phyloP scores from a whole-genome alignment of 2,797 vertebrate genomes.

The Hydrocynus forskahlii region DNA sequence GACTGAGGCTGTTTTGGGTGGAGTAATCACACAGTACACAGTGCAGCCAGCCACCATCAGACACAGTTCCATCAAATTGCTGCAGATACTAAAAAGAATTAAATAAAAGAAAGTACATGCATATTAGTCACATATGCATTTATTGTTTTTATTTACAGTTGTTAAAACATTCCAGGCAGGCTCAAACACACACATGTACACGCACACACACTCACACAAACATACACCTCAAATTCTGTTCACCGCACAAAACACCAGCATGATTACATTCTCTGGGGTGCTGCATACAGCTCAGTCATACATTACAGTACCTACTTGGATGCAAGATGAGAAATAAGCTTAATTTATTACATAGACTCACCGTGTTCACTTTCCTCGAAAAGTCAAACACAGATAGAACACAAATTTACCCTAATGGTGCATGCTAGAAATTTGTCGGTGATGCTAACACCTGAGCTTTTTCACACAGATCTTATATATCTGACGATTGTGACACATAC shows the following conservation, averaged over 20 bases:
- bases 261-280: neutral
- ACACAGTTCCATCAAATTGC: constrained; percentile 89
- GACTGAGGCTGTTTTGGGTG: constrained; percentile 94
- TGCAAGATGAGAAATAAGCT: neutral
- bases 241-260: neutral
- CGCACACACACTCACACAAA: too few relatives aligned
- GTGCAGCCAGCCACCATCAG: constrained; percentile 91
- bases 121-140: neutral
- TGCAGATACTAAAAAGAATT: constrained; percentile 86
- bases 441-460: too few relatives aligned
- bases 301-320: neutral
- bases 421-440: neutral
- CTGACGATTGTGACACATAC: too few relatives aligned
- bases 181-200: too few relatives aligned
- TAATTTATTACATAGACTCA: neutral
- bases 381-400: neutral
- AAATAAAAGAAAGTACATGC: neutral
- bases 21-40: constrained; percentile 96
- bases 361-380: neutral
- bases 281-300: neutral
- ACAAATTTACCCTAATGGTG: neutral
- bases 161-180: too few relatives aligned
- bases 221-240: neutral
- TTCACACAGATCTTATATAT: too few relatives aligned
- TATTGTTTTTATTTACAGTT: too few relatives aligned